Evolutionary conservation across 2,113 vertebrate genomes (phyloP).

Genomic region (Zosterops japonicus): DNA sequence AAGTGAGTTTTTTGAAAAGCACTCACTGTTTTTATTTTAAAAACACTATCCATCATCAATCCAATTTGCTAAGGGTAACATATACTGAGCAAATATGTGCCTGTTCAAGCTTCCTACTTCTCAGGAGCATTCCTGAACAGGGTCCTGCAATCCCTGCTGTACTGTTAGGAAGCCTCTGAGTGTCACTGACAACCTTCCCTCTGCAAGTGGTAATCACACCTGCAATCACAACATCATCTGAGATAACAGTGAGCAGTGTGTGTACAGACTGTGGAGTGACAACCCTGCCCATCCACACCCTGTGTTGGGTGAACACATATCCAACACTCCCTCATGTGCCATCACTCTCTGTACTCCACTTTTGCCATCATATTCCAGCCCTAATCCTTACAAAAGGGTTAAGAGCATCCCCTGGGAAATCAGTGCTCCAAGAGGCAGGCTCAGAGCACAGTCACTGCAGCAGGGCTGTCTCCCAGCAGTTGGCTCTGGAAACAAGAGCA

Average conservation of each 20-base stretch:
- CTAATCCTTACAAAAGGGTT: background rate
- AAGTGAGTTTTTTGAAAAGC: background rate
- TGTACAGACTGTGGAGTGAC: background rate
- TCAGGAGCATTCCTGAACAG: background rate
- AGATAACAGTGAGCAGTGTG: background rate
- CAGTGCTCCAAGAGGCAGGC: background rate
- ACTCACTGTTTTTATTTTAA: background rate
- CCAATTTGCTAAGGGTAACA: background rate
- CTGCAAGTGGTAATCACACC: background rate
- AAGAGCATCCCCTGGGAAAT: background rate
- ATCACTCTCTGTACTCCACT: background rate
- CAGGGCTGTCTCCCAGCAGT: background rate
- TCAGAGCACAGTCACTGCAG: background rate
- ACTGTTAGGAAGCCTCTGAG: background rate
- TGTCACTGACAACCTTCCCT: background rate
- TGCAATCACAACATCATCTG: background rate
- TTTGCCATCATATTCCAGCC: background rate
- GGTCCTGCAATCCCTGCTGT: background rate
- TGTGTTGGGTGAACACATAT: background rate
- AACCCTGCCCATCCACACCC: background rate
- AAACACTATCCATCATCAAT: background rate
- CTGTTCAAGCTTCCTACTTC: background rate
- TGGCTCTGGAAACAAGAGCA: background rate
- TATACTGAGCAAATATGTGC: background rate
- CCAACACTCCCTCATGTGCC: background rate